Percentiles rank a stretch among this genome's conserved stretches.
These are phyloP conservation scores for Delichon dasypus DNA, from an alignment of 2,797 vertebrate species.

Conservation along the genomic window DNA sequence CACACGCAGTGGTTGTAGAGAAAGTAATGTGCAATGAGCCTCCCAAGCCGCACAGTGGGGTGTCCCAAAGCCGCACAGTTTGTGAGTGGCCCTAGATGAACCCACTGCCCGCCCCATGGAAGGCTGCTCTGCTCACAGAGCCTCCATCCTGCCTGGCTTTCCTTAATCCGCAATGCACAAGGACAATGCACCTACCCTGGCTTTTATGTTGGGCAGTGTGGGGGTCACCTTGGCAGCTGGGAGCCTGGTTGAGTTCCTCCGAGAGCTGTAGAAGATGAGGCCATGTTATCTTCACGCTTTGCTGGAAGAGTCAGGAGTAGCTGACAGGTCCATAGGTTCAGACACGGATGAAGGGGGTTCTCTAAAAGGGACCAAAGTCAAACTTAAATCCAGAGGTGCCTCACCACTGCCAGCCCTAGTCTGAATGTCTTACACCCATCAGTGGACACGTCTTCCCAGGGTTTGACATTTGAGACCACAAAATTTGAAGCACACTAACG, in stretches of 20 bases:
- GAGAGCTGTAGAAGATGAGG: background rate
- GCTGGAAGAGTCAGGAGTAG: background rate
- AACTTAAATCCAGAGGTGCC: background rate
- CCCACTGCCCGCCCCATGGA: background rate
- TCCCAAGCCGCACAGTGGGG: background rate
- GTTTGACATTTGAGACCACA: background rate
- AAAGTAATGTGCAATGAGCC: background rate
- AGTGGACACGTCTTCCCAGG: background rate
- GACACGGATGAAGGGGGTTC: background rate
- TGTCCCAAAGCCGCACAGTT: background rate
- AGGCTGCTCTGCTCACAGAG: background rate
- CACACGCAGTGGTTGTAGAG: background rate
- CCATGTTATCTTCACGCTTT: background rate
- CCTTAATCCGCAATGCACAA: background rate
- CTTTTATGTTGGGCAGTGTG: accelerated
- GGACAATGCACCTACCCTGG: background rate
- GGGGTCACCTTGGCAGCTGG: background rate
- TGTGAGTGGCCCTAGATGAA: background rate
- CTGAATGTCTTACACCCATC: background rate
- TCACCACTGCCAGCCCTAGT: background rate
- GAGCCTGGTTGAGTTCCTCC: background rate
- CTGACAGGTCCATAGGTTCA: background rate
- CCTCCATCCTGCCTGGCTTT: background rate
- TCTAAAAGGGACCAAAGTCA: background rate
- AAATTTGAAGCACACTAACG: background rate